Evolutionary conservation across 2,113 vertebrate genomes (phyloP), one percentile per base, ranked within the genome.

Genomic region (Cynopterus brachyotis): DNA sequence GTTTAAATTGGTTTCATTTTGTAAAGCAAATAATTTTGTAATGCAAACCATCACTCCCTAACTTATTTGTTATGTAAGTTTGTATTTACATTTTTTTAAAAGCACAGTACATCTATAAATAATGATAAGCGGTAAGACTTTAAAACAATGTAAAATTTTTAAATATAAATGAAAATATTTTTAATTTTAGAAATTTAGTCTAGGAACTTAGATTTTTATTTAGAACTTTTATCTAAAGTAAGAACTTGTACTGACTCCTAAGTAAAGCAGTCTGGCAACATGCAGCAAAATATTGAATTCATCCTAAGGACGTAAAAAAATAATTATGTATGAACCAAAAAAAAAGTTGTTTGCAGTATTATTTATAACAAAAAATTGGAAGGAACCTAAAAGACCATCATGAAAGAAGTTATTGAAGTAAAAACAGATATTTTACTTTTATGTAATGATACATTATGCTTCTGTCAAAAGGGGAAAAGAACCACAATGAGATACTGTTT

Each of bases 1-100:
- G 8, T 94, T 96, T 94, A 82, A 96, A 82, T 69, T 9, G 55
- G 42, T 89, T 81, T 50, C 62, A 91, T 94, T 94, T 97, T 97
- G 76, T 91, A 97, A 97, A 96, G 82, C 91, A 97, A 97, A 98
- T 95, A 79, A 92, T 84, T 95, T 95, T 88, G 85, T 73, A 95
- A 95, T 97, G 47, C 94, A 97, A 96, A 96, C 89, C 81, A 76
- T 93, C 67, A 72, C 88, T 98, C 88, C 84, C 89, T 91, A 86
- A 66, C 73, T 92, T 96, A 96, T 91, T 97, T 97, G 92, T 96
- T 98, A 96, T 94, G 73, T 89, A 82, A 85, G 53, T 95, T 88
- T 95, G 22, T 90, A 67, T 81, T 92, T 95, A 57, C 59, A 40
- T 89, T 78, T 84, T 95, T 30, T 57, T 67, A 47, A 84, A 92